A percentile compares a stretch with the other conserved stretches of the same genome.
Conservation (phyloP, 1,140 invertebrate genomes). For the Caenorhabditis briggsae region DNA sequence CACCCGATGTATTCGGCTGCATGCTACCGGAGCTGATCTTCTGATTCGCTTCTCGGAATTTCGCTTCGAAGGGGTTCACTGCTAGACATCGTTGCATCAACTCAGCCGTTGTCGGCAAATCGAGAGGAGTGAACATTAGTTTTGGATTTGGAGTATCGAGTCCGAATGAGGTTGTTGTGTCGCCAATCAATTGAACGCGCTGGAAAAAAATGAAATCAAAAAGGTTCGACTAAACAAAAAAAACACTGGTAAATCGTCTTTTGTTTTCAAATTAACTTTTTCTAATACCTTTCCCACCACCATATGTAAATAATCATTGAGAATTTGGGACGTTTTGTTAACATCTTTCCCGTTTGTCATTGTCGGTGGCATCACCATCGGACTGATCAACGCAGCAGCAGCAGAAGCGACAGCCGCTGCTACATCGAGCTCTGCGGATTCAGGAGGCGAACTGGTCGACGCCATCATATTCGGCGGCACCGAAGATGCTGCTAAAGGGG, state of each 20-base stretch:
- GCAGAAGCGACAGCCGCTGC: constrained; percentile 21
- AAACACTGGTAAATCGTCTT: no score
- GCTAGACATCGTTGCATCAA: constrained; percentile 65
- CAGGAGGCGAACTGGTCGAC: neutral
- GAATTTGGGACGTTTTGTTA: constrained; percentile 27
- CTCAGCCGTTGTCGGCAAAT: constrained; percentile 67
- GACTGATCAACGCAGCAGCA: constrained; percentile 22
- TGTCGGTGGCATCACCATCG: constrained; percentile 13
- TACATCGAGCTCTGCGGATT: constrained; percentile 16
- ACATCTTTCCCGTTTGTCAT: constrained; percentile 7
- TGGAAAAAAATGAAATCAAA: neutral
- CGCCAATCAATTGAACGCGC: constrained; percentile 40
- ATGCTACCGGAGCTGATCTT: constrained; percentile 58
- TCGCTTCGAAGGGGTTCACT: constrained; percentile 67
- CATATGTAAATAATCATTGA: constrained; percentile 44
- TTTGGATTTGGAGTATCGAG: constrained; percentile 42
- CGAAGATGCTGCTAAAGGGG: constrained; percentile 19
- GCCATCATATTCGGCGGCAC: constrained; percentile 27
- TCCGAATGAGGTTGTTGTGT: neutral
- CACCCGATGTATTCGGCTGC: constrained; percentile 44
- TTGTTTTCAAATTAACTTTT: neutral
- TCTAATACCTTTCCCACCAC: constrained; percentile 14
- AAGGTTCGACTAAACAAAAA: neutral
- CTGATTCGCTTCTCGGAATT: constrained; percentile 69
- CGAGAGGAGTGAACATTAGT: constrained; percentile 50